phyloP scores from a whole-genome alignment of 2,797 vertebrate species.

The Catamblyrhynchus diadema region DNA sequence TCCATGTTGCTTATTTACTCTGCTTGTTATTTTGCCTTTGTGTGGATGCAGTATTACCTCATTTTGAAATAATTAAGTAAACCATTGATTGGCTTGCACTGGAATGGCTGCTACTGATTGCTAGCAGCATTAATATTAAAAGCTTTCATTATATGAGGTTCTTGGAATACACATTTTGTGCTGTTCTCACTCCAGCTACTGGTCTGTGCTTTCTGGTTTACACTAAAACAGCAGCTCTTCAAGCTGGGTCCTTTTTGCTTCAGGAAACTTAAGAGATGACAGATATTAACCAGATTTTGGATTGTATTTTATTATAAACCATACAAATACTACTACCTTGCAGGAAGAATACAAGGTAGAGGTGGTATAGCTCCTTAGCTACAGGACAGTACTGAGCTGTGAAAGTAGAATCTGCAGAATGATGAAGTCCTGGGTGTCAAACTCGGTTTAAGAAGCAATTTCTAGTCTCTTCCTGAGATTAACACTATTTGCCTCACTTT shows the following conservation, averaged over 20 bases:
- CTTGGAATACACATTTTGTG: neutral
- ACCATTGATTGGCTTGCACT: neutral
- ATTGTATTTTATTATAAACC: neutral
- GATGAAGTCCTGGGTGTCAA: neutral
- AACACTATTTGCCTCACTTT: neutral
- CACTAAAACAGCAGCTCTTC: neutral
- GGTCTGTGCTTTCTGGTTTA: neutral
- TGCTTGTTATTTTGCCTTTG: neutral
- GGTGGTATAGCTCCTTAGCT: neutral
- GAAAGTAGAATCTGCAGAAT: neutral
- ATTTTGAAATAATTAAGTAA: neutral
- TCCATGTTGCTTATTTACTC: neutral
- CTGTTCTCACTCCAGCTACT: neutral
- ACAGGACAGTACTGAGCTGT: neutral
- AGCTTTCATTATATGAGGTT: neutral
- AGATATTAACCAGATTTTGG: neutral
- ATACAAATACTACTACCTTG: neutral
- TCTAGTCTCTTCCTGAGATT: neutral
- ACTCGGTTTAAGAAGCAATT: neutral
- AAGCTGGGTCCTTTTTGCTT: neutral
- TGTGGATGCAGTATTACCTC: neutral
- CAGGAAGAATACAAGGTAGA: neutral
- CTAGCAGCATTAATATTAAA: neutral
- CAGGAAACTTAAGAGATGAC: neutral
- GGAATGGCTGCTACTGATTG: neutral